phyloP scores from a whole-genome alignment of 2,113 vertebrate species.

The Ctenomys sociabilis region DNA sequence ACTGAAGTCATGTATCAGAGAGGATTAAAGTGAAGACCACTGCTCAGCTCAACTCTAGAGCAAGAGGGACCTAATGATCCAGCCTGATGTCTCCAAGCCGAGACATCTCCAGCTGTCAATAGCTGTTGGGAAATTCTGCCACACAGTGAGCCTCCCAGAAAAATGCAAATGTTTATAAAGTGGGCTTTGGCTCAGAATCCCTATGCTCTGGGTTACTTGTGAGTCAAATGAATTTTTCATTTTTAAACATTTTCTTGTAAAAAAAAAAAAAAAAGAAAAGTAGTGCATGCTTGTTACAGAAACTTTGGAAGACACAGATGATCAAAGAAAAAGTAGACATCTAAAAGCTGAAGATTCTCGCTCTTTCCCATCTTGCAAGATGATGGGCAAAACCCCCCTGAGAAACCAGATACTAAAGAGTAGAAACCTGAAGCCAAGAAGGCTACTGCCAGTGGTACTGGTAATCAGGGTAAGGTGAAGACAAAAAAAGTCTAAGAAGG shows the following conservation, averaged over 20 bases:
- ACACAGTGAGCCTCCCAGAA: not conserved
- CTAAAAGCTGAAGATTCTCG: not conserved
- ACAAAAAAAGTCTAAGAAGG: too few species aligned
- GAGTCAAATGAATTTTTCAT: not conserved
- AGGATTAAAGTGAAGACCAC: rapidly evolving
- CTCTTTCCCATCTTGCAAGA: too few species aligned
- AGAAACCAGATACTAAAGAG: too few species aligned
- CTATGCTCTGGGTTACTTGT: not conserved
- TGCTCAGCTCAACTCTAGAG: not conserved
- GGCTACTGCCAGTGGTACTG: too few species aligned
- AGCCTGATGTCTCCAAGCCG: not conserved
- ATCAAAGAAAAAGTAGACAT: slow-evolving; percentile 13
- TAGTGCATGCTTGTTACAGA: not conserved
- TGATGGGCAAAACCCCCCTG: too few species aligned
- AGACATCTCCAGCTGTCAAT: not conserved
- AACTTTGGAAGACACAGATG: not conserved
- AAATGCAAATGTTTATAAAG: not conserved
- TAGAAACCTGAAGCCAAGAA: too few species aligned
- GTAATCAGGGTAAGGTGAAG: too few species aligned
- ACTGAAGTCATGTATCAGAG: not conserved
- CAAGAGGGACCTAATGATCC: not conserved
- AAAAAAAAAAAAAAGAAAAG: not conserved
- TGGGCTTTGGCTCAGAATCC: not conserved
- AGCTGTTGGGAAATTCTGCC: not conserved
- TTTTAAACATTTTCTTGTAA: slow-evolving; percentile 15